Evolutionary conservation across 1,140 invertebrate genomes (phyloP).

Genomic region (Drosophila seguyi): DNA sequence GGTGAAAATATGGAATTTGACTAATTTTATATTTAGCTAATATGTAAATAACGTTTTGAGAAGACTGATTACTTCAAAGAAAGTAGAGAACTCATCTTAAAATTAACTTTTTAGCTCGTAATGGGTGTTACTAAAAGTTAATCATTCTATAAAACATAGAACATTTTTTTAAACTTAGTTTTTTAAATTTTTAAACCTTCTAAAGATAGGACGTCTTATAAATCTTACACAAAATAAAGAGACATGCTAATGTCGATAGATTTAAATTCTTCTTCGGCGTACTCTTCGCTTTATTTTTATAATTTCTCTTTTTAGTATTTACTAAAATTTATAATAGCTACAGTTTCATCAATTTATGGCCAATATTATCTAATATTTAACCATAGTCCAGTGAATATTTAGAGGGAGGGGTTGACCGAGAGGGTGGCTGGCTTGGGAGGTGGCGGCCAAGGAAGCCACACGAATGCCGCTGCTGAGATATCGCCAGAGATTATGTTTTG

Average conservation of each 20-base stretch:
- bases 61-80: neutral
- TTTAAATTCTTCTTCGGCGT: neutral
- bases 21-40: too few species aligned
- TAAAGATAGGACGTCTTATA: neutral
- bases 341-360: neutral
- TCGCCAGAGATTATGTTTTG: slow-evolving; percentile 79
- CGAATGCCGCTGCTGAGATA: slow-evolving; percentile 70
- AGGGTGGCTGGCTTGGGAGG: slow-evolving; percentile 7
- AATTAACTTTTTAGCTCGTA: too few species aligned
- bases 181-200: neutral
- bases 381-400: slow-evolving; percentile 22
- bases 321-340: neutral
- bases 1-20: neutral
- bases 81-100: too few species aligned
- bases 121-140: too few species aligned
- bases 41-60: neutral
- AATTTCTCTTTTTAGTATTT: too few species aligned
- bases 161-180: neutral
- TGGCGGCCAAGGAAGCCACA: slow-evolving; percentile 67
- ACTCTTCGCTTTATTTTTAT: too few species aligned
- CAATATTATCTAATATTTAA: neutral
- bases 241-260: accelerated
- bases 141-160: too few species aligned
- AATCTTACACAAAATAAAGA: neutral
- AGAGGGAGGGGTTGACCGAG: neutral